Evolutionary conservation across 2,113 vertebrate genomes (phyloP), one percentile per base, ranked within the genome.

Genomic region (Reinhardtius hippoglossoides): DNA sequence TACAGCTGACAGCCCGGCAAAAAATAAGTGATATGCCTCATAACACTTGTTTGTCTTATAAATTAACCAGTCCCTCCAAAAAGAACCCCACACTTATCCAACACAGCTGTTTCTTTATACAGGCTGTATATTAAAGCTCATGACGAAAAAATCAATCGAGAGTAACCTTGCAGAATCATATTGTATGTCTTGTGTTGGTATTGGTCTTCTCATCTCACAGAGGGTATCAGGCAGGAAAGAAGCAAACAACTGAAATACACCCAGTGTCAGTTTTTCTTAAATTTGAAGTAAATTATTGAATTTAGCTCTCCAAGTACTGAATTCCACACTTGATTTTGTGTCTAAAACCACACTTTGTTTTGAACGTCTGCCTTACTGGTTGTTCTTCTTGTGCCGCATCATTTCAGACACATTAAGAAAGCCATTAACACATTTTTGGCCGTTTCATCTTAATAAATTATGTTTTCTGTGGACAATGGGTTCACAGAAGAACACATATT

Each of bases 1-100:
- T 83, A 76, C 76, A 87, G 70, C 72, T 78, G 80, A 79, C 73
- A 84, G 72, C 24, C 46, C 74, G 59, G 57, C 40, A 86, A 74
- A 82, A 80, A 81, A 73, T 10, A 85, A 80, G 78, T 78, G 62
- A 81, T 62, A 50, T 63, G 81, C 55, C 65, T 77, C 61, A 46
- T 59, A 59, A 65, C 54, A 80, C 74, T 84, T 74, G 66, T 84
- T 75, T 66, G 52, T 80, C 56, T 44, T 66, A 76, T 70, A 77
- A 76, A 85, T 69, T 7, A 67, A 68, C n/a, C 18, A 63, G 61
- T 67, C 26, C 37, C 27, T 61, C 1, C 7, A 10, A 85, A 83
- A 73, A 52, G 54, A 46, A 31, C 31, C 31, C 71, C 52, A 61
- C 46, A 7, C 15, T 54, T 44, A 26, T 74, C 62, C 42, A 40